These are phyloP conservation scores for Drosophila orena DNA, from an alignment of 1,140 invertebrate genomes.

Conservation along the genomic window DNA sequence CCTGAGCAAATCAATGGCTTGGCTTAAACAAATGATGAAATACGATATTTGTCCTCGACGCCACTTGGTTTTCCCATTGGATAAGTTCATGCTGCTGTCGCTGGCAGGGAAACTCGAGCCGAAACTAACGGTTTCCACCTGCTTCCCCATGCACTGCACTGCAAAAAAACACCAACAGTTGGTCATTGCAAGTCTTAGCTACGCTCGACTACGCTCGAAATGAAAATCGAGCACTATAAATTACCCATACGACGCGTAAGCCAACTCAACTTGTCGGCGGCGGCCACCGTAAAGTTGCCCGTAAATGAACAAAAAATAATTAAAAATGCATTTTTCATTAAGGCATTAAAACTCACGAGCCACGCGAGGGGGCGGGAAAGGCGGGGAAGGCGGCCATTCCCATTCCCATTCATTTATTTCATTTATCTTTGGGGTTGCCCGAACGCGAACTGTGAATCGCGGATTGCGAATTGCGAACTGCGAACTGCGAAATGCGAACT, in stretches of 20 bases:
- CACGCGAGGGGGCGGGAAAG: not conserved
- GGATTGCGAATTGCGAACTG: slow-evolving; percentile 8
- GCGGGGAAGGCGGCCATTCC: slow-evolving; percentile 38
- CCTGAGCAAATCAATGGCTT: slow-evolving; percentile 67
- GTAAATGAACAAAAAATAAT: slow-evolving; percentile 81
- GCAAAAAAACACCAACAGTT: not conserved
- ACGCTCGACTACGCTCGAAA: slow-evolving; percentile 25
- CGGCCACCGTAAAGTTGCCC: slow-evolving; percentile 41
- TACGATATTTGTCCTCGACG: slow-evolving; percentile 56
- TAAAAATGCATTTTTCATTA: slow-evolving; percentile 82
- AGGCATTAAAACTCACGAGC: slow-evolving; percentile 66
- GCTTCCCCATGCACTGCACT: slow-evolving; percentile 8
- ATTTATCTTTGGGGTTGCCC: slow-evolving; percentile 69
- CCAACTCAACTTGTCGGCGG: slow-evolving; percentile 37
- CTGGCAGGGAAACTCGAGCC: slow-evolving; percentile 35
- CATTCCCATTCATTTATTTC: slow-evolving; percentile 82
- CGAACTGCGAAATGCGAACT: slow-evolving; percentile 2
- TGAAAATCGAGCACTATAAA: slow-evolving; percentile 64
- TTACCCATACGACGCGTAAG: slow-evolving; percentile 77
- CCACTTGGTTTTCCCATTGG: slow-evolving; percentile 11
- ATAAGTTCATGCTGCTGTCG: slow-evolving; percentile 9
- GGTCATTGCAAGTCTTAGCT: not conserved
- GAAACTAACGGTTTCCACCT: slow-evolving; percentile 45
- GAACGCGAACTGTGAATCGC: slow-evolving; percentile 15
- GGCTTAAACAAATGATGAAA: slow-evolving; percentile 70